Evolutionary conservation across 1,140 invertebrate genomes (phyloP).

Genomic region (Heliconius hermathena): DNA sequence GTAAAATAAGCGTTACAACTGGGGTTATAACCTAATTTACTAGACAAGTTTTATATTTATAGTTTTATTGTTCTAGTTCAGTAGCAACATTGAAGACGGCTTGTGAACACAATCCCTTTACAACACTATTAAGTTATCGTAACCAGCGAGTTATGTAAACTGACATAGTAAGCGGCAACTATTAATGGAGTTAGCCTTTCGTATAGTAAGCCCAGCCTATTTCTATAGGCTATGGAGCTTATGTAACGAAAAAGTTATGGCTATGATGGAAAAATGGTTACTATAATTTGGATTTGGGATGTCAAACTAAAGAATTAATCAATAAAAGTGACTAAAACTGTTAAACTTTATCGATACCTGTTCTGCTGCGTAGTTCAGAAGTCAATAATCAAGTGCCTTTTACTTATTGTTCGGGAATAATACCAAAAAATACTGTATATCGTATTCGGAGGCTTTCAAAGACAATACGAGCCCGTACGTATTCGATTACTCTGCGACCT

Average conservation of each 20-base stretch:
- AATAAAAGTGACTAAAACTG: background rate
- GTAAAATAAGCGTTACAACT: background rate
- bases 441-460: slow-evolving; percentile 43
- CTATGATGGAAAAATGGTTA: background rate
- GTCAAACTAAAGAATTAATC: background rate
- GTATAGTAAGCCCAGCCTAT: slow-evolving; percentile 16
- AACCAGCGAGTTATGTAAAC: slow-evolving; percentile 34
- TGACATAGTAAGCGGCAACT: slow-evolving; percentile 25
- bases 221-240: slow-evolving; percentile 9
- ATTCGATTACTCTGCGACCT: slow-evolving; percentile 69
- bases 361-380: background rate
- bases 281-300: background rate
- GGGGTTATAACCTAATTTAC: background rate
- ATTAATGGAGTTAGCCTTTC: slow-evolving; percentile 36
- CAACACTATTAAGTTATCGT: slow-evolving; percentile 34
- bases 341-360: background rate
- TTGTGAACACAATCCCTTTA: slow-evolving; percentile 33
- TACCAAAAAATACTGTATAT: slow-evolving; percentile 23
- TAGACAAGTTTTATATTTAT: slow-evolving; percentile 8
- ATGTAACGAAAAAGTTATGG: background rate
- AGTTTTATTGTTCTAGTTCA: slow-evolving; percentile 19
- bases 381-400: background rate
- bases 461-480: slow-evolving; percentile 58
- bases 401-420: background rate
- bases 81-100: slow-evolving; percentile 19